These are phyloP conservation scores for Cathartes aura DNA, from an alignment of 2,113 vertebrate genomes.

Conservation along the genomic window DNA sequence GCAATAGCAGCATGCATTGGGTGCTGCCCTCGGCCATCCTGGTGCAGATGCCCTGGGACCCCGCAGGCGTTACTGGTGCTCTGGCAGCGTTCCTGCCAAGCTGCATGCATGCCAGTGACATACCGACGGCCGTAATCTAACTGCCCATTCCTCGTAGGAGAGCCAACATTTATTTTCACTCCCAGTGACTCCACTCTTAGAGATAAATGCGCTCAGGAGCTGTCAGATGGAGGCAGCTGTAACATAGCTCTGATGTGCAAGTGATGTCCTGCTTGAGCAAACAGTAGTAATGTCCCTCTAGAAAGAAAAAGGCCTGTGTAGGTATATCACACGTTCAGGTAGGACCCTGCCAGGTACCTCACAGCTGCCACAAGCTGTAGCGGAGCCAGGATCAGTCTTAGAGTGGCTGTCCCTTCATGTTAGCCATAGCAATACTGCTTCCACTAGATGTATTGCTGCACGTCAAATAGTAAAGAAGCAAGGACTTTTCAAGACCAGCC, in stretches of 20 bases:
- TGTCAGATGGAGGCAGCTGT: not conserved
- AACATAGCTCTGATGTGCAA: not conserved
- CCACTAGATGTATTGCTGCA: not conserved
- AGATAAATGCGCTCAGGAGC: not conserved
- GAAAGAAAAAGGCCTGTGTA: not conserved
- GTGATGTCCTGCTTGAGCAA: not conserved
- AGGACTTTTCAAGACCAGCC: not conserved
- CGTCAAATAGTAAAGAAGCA: not conserved
- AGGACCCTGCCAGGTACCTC: not conserved
- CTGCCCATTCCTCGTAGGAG: not conserved
- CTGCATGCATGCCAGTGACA: accelerated
- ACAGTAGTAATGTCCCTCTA: not conserved
- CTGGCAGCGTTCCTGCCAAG: not conserved
- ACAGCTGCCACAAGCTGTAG: not conserved
- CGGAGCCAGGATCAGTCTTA: not conserved
- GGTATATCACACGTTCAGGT: not conserved
- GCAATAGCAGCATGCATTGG: accelerated
- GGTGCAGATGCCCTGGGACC: not conserved
- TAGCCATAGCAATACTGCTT: too few relatives aligned
- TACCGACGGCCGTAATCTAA: not conserved
- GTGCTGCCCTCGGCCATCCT: not conserved
- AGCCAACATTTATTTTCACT: not conserved
- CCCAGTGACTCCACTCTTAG: not conserved
- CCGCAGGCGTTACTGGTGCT: not conserved
- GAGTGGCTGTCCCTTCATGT: not conserved